Evolutionary conservation across 2,797 vertebrate genomes (phyloP), one percentile per base, ranked within the genome.

Genomic region (Cyclura pinguis): DNA sequence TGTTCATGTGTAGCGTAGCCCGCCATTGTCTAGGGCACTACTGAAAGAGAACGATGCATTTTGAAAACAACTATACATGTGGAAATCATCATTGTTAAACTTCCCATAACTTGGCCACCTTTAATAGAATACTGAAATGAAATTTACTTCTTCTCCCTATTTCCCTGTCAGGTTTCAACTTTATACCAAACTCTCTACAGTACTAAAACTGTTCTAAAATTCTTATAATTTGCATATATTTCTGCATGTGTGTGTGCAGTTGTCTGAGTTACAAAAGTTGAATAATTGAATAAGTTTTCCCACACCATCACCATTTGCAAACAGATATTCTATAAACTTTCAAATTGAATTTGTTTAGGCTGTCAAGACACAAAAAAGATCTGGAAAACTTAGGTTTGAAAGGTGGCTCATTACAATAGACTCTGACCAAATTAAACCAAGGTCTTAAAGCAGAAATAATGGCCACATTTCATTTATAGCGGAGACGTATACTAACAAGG

Each of bases 321-420:
- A 42, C 10, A 32, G 13, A n/a, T 14, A 85, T 27, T 52, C 14
- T 85, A 85, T 27, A 50, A 69, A 29, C 4, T 72, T 85, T 80
- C 10, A 6, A 0, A 13, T 6, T 47, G 86, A 72, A 84, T 52
- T 93, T 90, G 62, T 88, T 84, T 89, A 74, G 47, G 50, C 12
- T n/a, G 0, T 0, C 35, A 32, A 47, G 27, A 50, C 13, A 90
- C 59, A 92, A 93, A 86, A 18, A 6, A 67, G 50, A n/a, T 90
- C 86, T 92, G 89, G 76, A 93, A 95, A 93, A 38, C 59, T 88
- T 91, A 93, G 92, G 3, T 20, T 90, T 69, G 18, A n/a, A 87
- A 93, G 29, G 35, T 32, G 72, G 52, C 83, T 74, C 57, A 55
- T 90, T 95, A 94, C 84, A 92, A 77, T 29, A 67, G 47, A 72